Base-by-base conservation (phyloP, 2,797 vertebrate genomes). In the Bucorvus abyssinicus region DNA sequence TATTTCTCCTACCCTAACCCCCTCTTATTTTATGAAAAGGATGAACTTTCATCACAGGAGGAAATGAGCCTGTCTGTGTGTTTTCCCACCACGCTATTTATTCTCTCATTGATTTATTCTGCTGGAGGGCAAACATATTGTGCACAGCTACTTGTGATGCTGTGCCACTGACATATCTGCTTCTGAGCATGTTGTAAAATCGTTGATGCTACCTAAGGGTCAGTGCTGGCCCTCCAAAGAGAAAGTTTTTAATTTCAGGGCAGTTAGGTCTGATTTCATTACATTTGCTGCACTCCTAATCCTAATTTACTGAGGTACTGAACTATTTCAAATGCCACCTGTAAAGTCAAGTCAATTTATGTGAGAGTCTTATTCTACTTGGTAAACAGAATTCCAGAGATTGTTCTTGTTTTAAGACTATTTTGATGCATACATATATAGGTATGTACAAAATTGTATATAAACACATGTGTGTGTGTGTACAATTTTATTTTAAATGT, bases 61-160 rank as follows among this genome's bases (percentile, higher is more conserved):
- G 40, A 94, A 92, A 94, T 61, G 38, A 45, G 73, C 29, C 29
- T 79, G 67, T 56, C 30, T 63, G 10, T 59, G 14, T 24, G 89
- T 93, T 69, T 69, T n/a, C 24, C 64, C 9, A 8, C 11, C 34
- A 61, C 4, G 6, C 14, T 65, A 29, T 76, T 95, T 75, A 64
- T 83, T 87, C 38, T 82, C 23, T 90, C 77, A 77, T 6, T 89
- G 86, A 80, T 92, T 94, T 82, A 80, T 83, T 73, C 80, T 77
- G 79, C 65, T 69, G 45, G 77, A 94, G 75, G 77, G 60, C 87
- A 96, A 97, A 61, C 57, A 84, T 55, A 36, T 70, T 81, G 57
- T 83, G 50, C 60, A 67, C 73, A 89, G 75, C 74, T 93, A 73
- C 45, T 84, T 89, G 49, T 75, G 79, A 87, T 63, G 36, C 70